These are phyloP conservation scores for Pseudobourletiella spinata DNA, from an alignment of 1,140 invertebrate species.

Conservation along the genomic window DNA sequence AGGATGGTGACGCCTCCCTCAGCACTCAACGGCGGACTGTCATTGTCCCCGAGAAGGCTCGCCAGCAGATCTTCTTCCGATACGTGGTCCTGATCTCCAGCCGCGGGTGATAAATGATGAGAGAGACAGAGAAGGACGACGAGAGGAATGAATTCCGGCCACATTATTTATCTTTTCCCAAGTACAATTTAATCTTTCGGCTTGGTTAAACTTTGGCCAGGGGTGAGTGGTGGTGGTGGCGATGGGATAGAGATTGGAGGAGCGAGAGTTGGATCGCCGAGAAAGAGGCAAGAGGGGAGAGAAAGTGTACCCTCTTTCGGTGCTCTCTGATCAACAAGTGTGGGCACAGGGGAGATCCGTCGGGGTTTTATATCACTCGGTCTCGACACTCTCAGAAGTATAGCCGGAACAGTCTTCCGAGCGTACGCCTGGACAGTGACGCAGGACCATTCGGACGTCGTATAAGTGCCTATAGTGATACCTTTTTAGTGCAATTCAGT, in stretches of 20 bases:
- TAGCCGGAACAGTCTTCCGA: too few relatives aligned
- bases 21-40: slow-evolving; percentile 29
- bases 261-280: too few relatives aligned
- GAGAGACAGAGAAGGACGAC: neutral
- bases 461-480: too few relatives aligned
- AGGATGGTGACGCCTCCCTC: slow-evolving; percentile 31
- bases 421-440: too few relatives aligned
- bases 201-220: too few relatives aligned
- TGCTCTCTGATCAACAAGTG: slow-evolving; percentile 3
- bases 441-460: too few relatives aligned
- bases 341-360: neutral
- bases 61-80: slow-evolving; percentile 18
- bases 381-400: too few relatives aligned
- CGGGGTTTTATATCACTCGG: neutral
- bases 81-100: slow-evolving; percentile 10
- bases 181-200: too few relatives aligned
- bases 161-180: neutral
- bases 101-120: neutral
- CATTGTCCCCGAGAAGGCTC: slow-evolving; percentile 19
- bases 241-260: too few relatives aligned
- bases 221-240: too few relatives aligned
- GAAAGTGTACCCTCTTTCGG: neutral
- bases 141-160: neutral
- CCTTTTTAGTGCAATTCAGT: too few relatives aligned
- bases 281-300: neutral